Percentiles rank a stretch among this genome's conserved stretches.
phyloP scores from a whole-genome alignment of 92 coral and sea anemone species.

The Epizoanthus rinbou region DNA sequence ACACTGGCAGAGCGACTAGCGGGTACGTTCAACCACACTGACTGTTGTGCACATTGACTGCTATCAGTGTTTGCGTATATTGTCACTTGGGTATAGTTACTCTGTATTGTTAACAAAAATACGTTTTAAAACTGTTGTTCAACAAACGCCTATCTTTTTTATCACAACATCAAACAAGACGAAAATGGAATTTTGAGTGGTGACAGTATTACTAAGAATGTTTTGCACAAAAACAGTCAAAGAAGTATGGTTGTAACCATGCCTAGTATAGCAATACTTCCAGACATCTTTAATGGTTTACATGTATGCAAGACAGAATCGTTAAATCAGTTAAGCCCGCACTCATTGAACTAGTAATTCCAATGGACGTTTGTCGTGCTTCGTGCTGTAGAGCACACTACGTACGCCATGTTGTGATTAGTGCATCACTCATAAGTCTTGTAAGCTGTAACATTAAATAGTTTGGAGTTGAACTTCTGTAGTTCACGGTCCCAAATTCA shows the following conservation, averaged over 20 bases:
- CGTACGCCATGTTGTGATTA: neutral
- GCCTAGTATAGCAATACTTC: no score
- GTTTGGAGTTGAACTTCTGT: neutral
- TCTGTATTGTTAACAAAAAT: neutral
- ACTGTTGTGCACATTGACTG: neutral
- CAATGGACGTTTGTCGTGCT: neutral
- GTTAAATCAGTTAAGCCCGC: neutral
- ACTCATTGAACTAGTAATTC: neutral
- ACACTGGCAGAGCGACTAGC: slow-evolving; percentile 96
- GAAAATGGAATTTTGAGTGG: no score
- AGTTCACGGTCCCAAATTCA: neutral
- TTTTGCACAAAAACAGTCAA: neutral
- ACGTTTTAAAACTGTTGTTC: neutral
- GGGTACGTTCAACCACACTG: slow-evolving; percentile 59
- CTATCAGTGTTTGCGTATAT: neutral
- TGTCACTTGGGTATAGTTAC: no score
- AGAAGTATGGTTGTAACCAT: neutral
- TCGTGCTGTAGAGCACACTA: neutral
- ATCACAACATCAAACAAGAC: neutral
- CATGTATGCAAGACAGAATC: neutral
- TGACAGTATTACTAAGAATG: neutral
- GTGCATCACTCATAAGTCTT: neutral
- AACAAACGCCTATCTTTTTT: neutral
- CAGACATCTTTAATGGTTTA: neutral
- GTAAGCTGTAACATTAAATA: no score